These are phyloP conservation scores for Epistrophella euchroma DNA, from an alignment of 2,888 invertebrate species.

Conservation along the genomic window DNA sequence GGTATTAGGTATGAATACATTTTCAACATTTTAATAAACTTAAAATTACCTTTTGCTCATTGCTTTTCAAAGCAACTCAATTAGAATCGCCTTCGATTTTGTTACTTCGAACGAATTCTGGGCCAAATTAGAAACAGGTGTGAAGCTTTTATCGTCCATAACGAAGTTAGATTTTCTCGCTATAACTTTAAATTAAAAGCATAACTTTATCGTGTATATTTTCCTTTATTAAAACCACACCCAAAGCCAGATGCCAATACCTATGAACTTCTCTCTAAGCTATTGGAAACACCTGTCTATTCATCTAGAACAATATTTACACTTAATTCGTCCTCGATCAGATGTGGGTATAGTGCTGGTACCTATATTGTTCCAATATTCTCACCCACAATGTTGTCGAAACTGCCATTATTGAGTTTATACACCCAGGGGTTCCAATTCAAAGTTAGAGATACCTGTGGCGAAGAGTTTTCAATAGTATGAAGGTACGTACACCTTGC, in stretches of 20 bases:
- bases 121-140: slow-evolving; percentile 55
- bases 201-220: slow-evolving; percentile 43
- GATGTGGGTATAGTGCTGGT: neutral
- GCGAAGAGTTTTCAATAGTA: neutral
- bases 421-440: neutral
- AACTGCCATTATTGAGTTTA: slow-evolving; percentile 16
- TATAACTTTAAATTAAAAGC: slow-evolving; percentile 62
- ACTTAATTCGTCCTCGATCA: slow-evolving; percentile 51
- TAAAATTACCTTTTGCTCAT: neutral
- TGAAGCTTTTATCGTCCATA: slow-evolving; percentile 61
- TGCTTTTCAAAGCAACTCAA: slow-evolving; percentile 6
- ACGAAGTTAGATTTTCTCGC: slow-evolving; percentile 46
- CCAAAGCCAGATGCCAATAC: slow-evolving; percentile 15
- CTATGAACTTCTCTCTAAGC: slow-evolving; percentile 31
- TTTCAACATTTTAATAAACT: slow-evolving; percentile 60
- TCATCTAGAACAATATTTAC: slow-evolving; percentile 58
- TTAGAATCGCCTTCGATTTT: slow-evolving; percentile 13
- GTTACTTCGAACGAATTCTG: neutral
- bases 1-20: neutral
- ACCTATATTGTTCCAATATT: neutral
- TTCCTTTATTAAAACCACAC: neutral
- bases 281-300: slow-evolving; percentile 64
- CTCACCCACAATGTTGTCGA: slow-evolving; percentile 17
- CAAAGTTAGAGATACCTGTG: neutral
- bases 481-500: neutral